Conservation (phyloP, 2,888 invertebrate species). For the Scaeva pyrastri region DNA sequence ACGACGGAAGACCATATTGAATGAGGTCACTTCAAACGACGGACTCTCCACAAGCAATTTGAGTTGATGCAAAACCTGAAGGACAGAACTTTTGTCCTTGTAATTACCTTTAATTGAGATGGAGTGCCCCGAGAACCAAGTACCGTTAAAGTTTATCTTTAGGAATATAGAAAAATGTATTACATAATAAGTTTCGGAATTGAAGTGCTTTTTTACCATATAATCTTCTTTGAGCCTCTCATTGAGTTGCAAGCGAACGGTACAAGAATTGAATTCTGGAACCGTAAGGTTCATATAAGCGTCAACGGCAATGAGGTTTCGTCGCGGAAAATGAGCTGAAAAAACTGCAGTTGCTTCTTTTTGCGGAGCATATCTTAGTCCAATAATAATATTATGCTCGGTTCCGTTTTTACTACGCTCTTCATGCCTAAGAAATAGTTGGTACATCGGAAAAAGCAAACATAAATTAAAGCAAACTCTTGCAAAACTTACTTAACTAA, state of each 20-base stretch:
- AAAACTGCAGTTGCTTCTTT: constrained; percentile 86
- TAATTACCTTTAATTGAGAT: constrained; percentile 89
- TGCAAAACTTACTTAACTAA: constrained; percentile 83
- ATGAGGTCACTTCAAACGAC: constrained; percentile 88
- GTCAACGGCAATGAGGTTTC: constrained; percentile 88
- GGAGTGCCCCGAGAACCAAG: constrained; percentile 90
- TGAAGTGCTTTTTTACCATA: constrained; percentile 85
- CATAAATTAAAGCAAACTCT: not conserved
- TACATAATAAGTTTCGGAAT: not conserved
- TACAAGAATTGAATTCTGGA: constrained; percentile 90
- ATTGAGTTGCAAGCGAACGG: constrained; percentile 88
- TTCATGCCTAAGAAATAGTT: constrained; percentile 80
- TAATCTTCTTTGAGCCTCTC: constrained; percentile 88
- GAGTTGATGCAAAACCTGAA: constrained; percentile 88
- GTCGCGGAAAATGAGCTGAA: constrained; percentile 87
- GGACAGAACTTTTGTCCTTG: constrained; percentile 89
- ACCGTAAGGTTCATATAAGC: constrained; percentile 89
- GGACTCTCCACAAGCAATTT: constrained; percentile 90
- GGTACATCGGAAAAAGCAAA: constrained; percentile 5
- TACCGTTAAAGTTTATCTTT: constrained; percentile 89
- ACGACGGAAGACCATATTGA: constrained; percentile 88
- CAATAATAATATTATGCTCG: constrained; percentile 85
- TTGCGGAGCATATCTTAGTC: constrained; percentile 86
- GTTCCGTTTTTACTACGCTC: constrained; percentile 84
- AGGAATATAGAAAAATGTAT: not conserved